Evolutionary conservation across 1,140 invertebrate genomes (phyloP).

Genomic region (Macrobrachium rosenbergii): DNA sequence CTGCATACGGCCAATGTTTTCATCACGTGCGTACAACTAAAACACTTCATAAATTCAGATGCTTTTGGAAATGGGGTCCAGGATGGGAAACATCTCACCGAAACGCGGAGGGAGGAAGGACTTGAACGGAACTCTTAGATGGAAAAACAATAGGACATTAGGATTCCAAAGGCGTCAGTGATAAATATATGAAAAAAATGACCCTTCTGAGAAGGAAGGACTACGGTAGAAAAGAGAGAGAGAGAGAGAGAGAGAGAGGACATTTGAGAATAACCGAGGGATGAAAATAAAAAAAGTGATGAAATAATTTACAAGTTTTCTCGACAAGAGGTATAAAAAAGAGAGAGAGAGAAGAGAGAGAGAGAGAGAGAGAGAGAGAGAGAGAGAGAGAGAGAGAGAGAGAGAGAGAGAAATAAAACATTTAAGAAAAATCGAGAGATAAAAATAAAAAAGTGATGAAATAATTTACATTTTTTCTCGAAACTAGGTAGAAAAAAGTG

Average conservation of each 20-base stretch:
- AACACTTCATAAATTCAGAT: no score
- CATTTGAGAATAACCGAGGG: not conserved
- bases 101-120: no score
- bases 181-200: no score
- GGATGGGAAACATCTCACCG: no score
- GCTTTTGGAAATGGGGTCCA: no score
- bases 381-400: slow-evolving; percentile 29
- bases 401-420: slow-evolving; percentile 17
- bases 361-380: slow-evolving; percentile 27
- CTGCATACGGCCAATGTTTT: no score
- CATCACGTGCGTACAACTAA: no score
- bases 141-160: no score
- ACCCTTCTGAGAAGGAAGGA: not conserved
- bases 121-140: no score
- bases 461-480: not conserved
- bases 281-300: not conserved
- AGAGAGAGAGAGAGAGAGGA: not conserved
- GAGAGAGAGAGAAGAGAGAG: slow-evolving; percentile 27
- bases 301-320: not conserved
- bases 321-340: not conserved
- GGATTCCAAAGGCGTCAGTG: no score
- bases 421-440: not conserved
- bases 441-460: not conserved
- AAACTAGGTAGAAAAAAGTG: slow-evolving; percentile 8
- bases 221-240: not conserved